These are phyloP conservation scores for Fabriciana adippe DNA, from an alignment of 2,888 invertebrate species.

Conservation along the genomic window DNA sequence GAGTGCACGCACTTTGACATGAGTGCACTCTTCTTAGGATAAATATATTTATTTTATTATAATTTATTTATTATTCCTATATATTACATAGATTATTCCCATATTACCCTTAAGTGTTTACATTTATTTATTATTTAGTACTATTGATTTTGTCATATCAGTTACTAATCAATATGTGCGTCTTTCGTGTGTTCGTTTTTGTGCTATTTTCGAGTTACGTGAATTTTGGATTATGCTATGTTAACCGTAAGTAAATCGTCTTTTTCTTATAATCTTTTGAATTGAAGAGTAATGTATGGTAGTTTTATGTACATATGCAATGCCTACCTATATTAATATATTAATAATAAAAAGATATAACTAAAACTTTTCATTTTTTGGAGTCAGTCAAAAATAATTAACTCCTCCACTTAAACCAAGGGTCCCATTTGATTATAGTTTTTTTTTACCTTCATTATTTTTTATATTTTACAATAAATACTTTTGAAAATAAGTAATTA, in stretches of 20 bases:
- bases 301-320: too few species aligned
- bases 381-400: too few species aligned
- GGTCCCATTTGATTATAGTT: too few species aligned
- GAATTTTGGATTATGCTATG: conserved; percentile 60
- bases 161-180: conserved; percentile 57
- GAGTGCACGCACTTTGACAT: conserved; percentile 58
- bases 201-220: conserved; percentile 44
- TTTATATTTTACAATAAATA: too few species aligned
- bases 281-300: too few species aligned
- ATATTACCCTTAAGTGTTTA: conserved; percentile 4
- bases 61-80: conserved; percentile 33
- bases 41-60: conserved; percentile 45
- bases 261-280: too few species aligned
- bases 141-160: conserved; percentile 47
- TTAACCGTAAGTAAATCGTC: conserved; percentile 65
- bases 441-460: too few species aligned
- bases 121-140: conserved; percentile 26
- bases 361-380: too few species aligned
- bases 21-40: conserved; percentile 45
- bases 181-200: conserved; percentile 49
- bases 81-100: conserved; percentile 1
- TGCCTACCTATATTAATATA: too few species aligned
- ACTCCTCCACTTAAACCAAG: too few species aligned
- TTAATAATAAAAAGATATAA: too few species aligned
- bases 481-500: too few species aligned